Evolutionary conservation across 2,113 vertebrate genomes (phyloP), one percentile per base, ranked within the genome.

Genomic region (Eira barbara): DNA sequence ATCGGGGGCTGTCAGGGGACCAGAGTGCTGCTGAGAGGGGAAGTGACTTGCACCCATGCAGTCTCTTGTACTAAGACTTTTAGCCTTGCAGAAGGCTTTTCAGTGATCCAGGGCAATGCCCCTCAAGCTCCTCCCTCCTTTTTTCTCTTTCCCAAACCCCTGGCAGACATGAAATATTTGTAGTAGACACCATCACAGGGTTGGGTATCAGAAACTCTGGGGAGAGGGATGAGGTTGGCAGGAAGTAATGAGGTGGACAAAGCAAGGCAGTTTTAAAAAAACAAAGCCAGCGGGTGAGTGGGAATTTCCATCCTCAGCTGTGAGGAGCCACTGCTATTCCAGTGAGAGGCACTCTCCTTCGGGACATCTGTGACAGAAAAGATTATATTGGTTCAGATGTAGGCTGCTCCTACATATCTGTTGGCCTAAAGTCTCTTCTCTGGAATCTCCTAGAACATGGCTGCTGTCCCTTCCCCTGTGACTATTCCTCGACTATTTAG

Each of bases 11-110:
- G 23, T 21, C n/a, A 18, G 4, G 29, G 79, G 12, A 8, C 27
- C 31, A 29, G 4, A 59, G 18, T 17, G 11, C 47, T 21, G 34
- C 63, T 17, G 27, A 57, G 36, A 12, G 25, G 14, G 36, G 3
- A 7, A 47, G 20, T 0, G 6, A 18, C 7, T 14, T 34, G 61
- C 83, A 25, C 12, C 0, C 29, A 27, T 0, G 25, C 23, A 23
- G 74, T 36, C 47, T 93, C 15, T 31, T 39, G 14, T 57, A 45
- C 17, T n/a, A 21, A 21, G 29, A 7, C 17, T 18, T 20, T 74
- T 7, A 15, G 55, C 23, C 0, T 21, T 3, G 31, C 12, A 23
- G 11, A 29, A 67, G n/a, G 57, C 34, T 55, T 59, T 42, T n/a
- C 57, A 3, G 1, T 23, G 18, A 11, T 15, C 14, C 29, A 15